A percentile compares a stretch with the other conserved stretches of the same genome.
phyloP scores from a whole-genome alignment of 2,888 invertebrate species.

The Ochropleura plecta region DNA sequence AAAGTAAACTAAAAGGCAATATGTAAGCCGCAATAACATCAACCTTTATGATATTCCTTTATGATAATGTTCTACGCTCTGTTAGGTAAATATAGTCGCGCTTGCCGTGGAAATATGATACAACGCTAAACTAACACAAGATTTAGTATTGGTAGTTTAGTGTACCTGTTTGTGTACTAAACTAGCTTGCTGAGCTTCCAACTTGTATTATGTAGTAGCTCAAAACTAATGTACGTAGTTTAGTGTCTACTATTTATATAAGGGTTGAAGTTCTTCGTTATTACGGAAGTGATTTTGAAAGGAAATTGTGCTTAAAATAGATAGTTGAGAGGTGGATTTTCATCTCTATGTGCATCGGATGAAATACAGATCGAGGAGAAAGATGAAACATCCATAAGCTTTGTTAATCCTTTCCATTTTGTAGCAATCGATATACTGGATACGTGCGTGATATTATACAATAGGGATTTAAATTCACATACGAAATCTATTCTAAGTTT shows the following conservation, averaged over 20 bases:
- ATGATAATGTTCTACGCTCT: constrained; percentile 76
- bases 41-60: constrained; percentile 80
- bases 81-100: constrained; percentile 71
- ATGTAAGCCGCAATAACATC: constrained; percentile 78
- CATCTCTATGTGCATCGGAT: too few relatives aligned
- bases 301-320: not conserved
- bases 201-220: constrained; percentile 47
- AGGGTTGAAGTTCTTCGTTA: constrained; percentile 2
- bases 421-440: too few relatives aligned
- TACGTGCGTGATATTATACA: too few relatives aligned
- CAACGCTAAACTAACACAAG: constrained; percentile 57
- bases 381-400: too few relatives aligned
- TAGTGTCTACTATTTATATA: constrained; percentile 34
- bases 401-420: too few relatives aligned
- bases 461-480: not conserved
- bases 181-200: constrained; percentile 54
- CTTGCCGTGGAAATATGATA: constrained; percentile 72
- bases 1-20: constrained; percentile 77
- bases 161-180: constrained; percentile 58
- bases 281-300: constrained; percentile 8
- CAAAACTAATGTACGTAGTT: constrained; percentile 39
- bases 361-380: too few relatives aligned
- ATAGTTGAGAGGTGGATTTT: not conserved
- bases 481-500: not conserved
- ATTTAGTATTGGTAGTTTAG: constrained; percentile 59